These are phyloP conservation scores for Aphidius gifuensis DNA, from an alignment of 1,140 invertebrate species.

Conservation along the genomic window DNA sequence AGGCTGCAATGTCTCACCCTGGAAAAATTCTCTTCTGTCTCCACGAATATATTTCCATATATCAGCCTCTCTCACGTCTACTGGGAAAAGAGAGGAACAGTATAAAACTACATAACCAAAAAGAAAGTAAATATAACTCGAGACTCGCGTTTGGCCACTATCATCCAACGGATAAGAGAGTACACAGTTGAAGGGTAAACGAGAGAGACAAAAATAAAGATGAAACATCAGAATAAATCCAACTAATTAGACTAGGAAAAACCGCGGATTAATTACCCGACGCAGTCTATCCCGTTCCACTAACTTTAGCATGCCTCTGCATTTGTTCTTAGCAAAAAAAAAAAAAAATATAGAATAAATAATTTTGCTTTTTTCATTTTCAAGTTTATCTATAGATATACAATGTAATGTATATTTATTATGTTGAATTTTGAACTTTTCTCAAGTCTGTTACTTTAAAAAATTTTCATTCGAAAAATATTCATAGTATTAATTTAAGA, in stretches of 20 bases:
- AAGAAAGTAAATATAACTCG: conserved; percentile 6
- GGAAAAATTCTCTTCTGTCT: conserved; percentile 54
- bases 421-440: too few species aligned
- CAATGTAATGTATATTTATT: too few species aligned
- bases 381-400: neutral
- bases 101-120: neutral
- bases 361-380: conserved; percentile 33
- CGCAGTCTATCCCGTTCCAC: conserved; percentile 33
- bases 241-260: conserved; percentile 56
- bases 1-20: conserved; percentile 39
- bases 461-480: too few species aligned
- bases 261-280: conserved; percentile 54
- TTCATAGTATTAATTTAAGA: too few species aligned
- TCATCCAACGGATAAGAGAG: conserved; percentile 21
- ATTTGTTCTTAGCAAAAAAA: conserved; percentile 31
- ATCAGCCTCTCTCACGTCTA: conserved; percentile 42
- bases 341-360: conserved; percentile 13
- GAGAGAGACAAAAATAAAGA: conserved; percentile 38
- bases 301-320: conserved; percentile 19
- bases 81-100: conserved; percentile 26
- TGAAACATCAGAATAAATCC: conserved; percentile 53
- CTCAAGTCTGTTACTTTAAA: too few species aligned
- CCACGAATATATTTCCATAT: conserved; percentile 55
- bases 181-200: conserved; percentile 20
- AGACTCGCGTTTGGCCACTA: conserved; percentile 15